These are phyloP conservation scores for Zaprionus lachaisei DNA, from an alignment of 1,140 invertebrate species.

Conservation along the genomic window DNA sequence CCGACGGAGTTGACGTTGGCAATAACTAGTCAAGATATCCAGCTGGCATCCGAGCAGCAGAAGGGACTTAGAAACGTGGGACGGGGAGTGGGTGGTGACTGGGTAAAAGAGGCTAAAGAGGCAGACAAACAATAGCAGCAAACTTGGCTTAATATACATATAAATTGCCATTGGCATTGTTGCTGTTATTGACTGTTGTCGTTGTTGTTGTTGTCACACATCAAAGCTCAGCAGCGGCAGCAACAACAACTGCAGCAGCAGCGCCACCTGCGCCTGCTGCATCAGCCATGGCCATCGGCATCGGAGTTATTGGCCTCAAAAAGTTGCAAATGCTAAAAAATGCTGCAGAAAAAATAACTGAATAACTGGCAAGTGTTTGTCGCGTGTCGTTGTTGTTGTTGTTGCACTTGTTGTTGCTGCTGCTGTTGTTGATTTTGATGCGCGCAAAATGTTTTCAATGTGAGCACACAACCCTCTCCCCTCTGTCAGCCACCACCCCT, in stretches of 20 bases:
- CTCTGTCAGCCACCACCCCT: constrained; percentile 4
- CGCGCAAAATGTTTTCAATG: constrained; percentile 71
- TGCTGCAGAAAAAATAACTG: constrained; percentile 49
- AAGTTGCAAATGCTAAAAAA: constrained; percentile 77
- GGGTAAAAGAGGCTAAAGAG: constrained; percentile 31
- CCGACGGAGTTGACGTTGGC: constrained; percentile 59
- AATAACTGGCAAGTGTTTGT: constrained; percentile 61
- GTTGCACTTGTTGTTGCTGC: constrained; percentile 12
- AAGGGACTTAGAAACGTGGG: not conserved
- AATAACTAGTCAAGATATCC: constrained; percentile 62
- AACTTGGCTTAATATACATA: constrained; percentile 68
- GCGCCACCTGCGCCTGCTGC: constrained; percentile 41
- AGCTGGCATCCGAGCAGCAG: constrained; percentile 6
- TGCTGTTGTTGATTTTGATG: constrained; percentile 48
- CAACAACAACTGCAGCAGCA: constrained; percentile 40
- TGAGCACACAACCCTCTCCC: constrained; percentile 8
- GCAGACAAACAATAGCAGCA: constrained; percentile 46
- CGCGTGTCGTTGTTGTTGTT: constrained; percentile 45
- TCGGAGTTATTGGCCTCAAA: constrained; percentile 77
- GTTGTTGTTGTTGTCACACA: constrained; percentile 76
- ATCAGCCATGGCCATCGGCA: constrained; percentile 74
- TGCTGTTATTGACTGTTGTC: constrained; percentile 70
- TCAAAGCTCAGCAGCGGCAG: constrained; percentile 59
- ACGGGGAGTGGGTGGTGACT: not conserved
- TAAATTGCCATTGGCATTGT: constrained; percentile 71